Conservation (phyloP, 2,113 vertebrate species). For the Ploceus nigricollis region DNA sequence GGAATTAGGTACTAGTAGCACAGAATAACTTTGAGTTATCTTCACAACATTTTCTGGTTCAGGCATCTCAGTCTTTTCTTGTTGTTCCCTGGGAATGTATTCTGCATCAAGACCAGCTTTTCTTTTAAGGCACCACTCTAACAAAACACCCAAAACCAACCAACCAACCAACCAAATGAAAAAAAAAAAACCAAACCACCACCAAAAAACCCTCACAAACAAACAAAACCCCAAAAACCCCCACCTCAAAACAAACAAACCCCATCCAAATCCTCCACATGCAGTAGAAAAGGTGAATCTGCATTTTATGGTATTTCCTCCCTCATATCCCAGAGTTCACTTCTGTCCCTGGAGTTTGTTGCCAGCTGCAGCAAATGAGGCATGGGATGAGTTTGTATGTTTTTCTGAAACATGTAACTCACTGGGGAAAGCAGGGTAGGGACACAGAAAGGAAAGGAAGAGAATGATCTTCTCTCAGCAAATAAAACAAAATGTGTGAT, state of each 20-base stretch:
- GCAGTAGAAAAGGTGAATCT: background rate
- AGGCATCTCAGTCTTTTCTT: background rate
- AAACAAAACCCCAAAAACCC: background rate
- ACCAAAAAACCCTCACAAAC: accelerated
- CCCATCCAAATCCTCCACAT: background rate
- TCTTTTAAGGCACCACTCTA: background rate
- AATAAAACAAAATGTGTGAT: background rate
- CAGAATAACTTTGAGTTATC: background rate
- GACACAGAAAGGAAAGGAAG: background rate
- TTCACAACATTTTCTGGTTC: background rate
- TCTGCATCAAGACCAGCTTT: background rate
- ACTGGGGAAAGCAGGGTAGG: background rate
- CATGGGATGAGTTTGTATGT: background rate
- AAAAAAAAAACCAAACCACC: background rate
- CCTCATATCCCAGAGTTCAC: background rate
- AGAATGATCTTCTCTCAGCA: background rate
- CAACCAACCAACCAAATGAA: background rate
- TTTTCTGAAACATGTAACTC: background rate
- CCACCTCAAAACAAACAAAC: background rate
- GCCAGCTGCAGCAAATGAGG: constrained; percentile 46
- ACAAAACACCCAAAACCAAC: background rate
- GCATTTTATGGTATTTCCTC: background rate
- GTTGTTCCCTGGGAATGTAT: background rate
- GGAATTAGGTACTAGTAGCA: background rate
- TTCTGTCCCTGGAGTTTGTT: background rate